A percentile compares a stretch with the other conserved stretches of the same genome.
Evolutionary conservation across 2,113 vertebrate genomes (phyloP).

Genomic region (Callocephalon fimbriatum): DNA sequence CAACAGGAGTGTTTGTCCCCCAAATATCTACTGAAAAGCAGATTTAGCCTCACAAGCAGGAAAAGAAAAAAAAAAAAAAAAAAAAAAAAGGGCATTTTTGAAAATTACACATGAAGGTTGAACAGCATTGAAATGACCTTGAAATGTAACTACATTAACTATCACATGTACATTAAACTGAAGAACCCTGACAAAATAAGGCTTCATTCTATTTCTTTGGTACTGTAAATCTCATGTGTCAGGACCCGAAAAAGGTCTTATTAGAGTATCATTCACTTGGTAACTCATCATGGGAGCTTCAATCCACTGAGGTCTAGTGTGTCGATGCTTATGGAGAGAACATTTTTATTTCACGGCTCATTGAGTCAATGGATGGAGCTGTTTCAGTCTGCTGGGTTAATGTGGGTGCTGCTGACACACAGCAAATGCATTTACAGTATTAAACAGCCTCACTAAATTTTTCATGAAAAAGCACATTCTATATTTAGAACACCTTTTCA

Average conservation of each 20-base stretch:
- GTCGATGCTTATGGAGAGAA: not conserved
- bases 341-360: slow-evolving; percentile 51
- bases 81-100: not conserved
- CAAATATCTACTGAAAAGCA: not conserved
- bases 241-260: not conserved
- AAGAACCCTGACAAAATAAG: not conserved
- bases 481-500: not conserved
- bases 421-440: not conserved
- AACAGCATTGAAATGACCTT: not conserved
- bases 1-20: not conserved
- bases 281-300: not conserved
- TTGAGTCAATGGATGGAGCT: slow-evolving; percentile 28
- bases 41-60: not conserved
- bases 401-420: not conserved
- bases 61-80: not conserved
- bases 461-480: not conserved
- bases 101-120: not conserved
- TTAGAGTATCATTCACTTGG: not conserved
- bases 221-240: not conserved
- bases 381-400: slow-evolving; percentile 46
- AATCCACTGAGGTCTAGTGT: not conserved
- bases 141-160: not conserved
- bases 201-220: not conserved
- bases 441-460: not conserved
- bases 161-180: not conserved